A percentile compares a stretch with the other conserved stretches of the same genome.
phyloP scores from a whole-genome alignment of 1,140 invertebrate genomes.

The Drosophila kohkoa region DNA sequence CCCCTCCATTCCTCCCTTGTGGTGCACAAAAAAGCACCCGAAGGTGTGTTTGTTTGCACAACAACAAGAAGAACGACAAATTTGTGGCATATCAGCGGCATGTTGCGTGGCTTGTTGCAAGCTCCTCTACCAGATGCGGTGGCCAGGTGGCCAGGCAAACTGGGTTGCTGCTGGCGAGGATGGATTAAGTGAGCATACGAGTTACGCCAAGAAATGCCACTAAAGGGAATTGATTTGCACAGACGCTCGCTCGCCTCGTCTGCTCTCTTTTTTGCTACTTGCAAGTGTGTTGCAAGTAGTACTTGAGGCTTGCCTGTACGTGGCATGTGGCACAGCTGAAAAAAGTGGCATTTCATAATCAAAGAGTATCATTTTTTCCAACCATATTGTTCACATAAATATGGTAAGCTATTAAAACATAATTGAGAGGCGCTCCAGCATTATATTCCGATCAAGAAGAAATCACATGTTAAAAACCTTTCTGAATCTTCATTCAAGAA shows the following conservation, averaged over 20 bases:
- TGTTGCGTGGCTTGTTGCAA: slow-evolving; percentile 73
- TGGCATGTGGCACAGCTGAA: too few species aligned
- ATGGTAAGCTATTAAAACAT: too few species aligned
- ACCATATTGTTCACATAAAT: too few species aligned
- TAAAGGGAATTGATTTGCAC: slow-evolving; percentile 80
- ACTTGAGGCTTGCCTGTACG: not conserved
- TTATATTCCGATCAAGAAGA: too few species aligned
- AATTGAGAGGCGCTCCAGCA: too few species aligned
- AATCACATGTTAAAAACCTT: too few species aligned
- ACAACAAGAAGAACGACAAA: slow-evolving; percentile 67
- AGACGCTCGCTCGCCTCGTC: slow-evolving; percentile 16
- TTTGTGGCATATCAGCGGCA: slow-evolving; percentile 82
- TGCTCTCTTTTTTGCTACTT: not conserved
- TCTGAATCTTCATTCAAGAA: too few species aligned
- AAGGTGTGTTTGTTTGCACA: slow-evolving; percentile 79
- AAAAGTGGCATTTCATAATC: too few species aligned
- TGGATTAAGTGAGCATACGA: slow-evolving; percentile 55
- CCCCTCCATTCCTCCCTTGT: not conserved
- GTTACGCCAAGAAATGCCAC: slow-evolving; percentile 57
- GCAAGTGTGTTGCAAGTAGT: slow-evolving; percentile 12
- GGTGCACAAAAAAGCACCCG: slow-evolving; percentile 58
- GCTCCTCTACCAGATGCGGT: not conserved
- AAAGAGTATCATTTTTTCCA: too few species aligned
- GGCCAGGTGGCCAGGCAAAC: slow-evolving; percentile 23
- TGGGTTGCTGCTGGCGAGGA: not conserved